Base-by-base conservation (phyloP, 2,888 invertebrate species). In the Lathronympha strigana region DNA sequence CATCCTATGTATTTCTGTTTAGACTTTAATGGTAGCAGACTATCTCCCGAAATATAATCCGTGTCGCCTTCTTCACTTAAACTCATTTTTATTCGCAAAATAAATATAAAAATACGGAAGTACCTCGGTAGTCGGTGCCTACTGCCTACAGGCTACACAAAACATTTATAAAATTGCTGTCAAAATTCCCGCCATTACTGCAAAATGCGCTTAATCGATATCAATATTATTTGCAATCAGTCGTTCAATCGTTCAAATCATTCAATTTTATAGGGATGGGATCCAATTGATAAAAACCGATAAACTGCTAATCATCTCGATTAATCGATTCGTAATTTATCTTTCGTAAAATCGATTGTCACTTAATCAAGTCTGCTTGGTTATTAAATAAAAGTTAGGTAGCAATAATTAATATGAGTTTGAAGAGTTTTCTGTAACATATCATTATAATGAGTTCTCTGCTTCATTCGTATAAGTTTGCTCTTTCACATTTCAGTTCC, bases 11-110 rank as follows among this genome's bases (percentile, higher is more conserved):
- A 63, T 40, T 55, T 55, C 25, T 5, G 15, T 50, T 40, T 49
- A 13, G 63, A 63, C 21, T 55, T 63, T 4, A 9, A 5, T 9
- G 63, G 49, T 19, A 63, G 49, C 21, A 13, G 19, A 25, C 40
- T 6, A 17, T 28, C 9, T 11, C 49, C 28, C 15, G 49, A 36
- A 23, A 36, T 33, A 23, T n/a, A 5, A 13, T 36, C 38, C 19
- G 33, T 38, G 8, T 55, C 49, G 21, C 17, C 40, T 38, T 61
- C 61, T 40, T 50, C 61, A 15, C 55, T 50, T 13, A 43, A 57
- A 31, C 31, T 49, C 63, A 63, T 63, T 38, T 63, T 55, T 38
- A 49, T 38, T 61, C 19, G 6, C 15, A 25, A 49, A 36, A 60
- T n/a, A 36, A 28, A 17, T 17, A 4, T 4, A 13, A 15, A 49